Evolutionary conservation across 2,888 invertebrate species (phyloP), one percentile per base, ranked within the genome.

Genomic region (Rhingia campestris): DNA sequence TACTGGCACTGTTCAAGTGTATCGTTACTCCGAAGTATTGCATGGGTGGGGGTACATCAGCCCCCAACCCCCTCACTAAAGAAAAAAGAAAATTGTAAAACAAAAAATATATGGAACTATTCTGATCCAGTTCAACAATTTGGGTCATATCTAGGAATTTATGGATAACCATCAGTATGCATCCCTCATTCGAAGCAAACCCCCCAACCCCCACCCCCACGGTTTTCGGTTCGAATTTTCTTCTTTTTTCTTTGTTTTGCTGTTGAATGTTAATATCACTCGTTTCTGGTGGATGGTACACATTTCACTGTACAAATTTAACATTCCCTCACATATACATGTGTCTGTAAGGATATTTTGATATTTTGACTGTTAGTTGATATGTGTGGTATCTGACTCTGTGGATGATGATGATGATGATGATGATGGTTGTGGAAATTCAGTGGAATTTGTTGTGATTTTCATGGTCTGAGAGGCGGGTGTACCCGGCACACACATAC

Each of bases 101-200:
- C 53, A 64, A 47, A 56, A 35, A 12, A 33, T 32, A 30, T 30
- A 49, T 58, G 74, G 35, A 75, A 85, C 81, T 85, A 75, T 81
- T 67, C 63, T 76, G 85, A 85, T 81, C 85, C 85, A 85, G 85
- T 81, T 85, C 85, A 85, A 81, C 85, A 81, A 85, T 85, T 85
- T 85, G 75, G 85, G 85, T 85, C 85, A 85, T 85, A 85, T 81
- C 85, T 76, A 81, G 85, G 75, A 81, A 76, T 81, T 84, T 80
- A 84, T 84, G 84, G 84, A 84, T 84, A 75, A 74, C 80, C 80
- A 84, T 81, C 72, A 77, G 84, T 66, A 84, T 74, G 69, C 82
- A 77, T 74, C 73, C 67, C 73, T 82, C 81, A 77, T 67, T 58
- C 72, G 22, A 53, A 58, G 63, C 51, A 49, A 14, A n/a, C 58